These are phyloP conservation scores for Isurus oxyrinchus DNA, from an alignment of 2,113 vertebrate genomes.

Conservation along the genomic window DNA sequence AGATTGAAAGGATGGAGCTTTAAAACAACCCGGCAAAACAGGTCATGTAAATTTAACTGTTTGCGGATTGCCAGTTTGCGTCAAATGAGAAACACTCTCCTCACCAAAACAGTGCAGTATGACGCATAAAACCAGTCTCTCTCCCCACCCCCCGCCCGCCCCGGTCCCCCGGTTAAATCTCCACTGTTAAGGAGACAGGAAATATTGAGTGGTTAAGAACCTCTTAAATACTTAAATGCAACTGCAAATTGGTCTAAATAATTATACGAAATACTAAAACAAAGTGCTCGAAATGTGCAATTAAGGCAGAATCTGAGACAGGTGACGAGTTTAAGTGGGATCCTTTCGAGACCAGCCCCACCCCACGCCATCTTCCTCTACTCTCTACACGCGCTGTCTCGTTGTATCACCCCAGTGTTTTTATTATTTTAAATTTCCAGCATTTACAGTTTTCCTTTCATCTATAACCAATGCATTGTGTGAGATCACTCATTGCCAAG, in stretches of 20 bases:
- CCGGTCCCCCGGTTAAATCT: not conserved
- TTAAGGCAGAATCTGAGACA: not conserved
- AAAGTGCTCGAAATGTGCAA: not conserved
- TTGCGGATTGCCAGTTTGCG: not conserved
- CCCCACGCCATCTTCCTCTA: not conserved
- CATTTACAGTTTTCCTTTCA: not conserved
- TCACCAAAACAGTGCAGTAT: not conserved
- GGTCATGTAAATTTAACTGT: not conserved
- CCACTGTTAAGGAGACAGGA: not conserved
- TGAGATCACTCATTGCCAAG: not conserved
- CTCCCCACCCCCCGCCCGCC: too few species aligned
- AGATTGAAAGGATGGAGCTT: not conserved
- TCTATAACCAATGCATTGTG: not conserved
- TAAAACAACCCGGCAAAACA: slow-evolving; percentile 5
- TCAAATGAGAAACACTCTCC: not conserved
- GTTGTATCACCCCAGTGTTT: not conserved
- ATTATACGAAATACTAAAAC: not conserved
- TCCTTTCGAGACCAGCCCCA: not conserved
- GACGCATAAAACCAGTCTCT: not conserved
- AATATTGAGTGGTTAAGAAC: not conserved
- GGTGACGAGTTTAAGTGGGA: not conserved
- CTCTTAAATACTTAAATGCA: not conserved
- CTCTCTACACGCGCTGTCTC: too few species aligned
- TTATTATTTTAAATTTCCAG: not conserved
- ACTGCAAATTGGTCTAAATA: not conserved